Percentiles rank a stretch among this genome's conserved stretches.
Evolutionary conservation across 2,797 vertebrate species (phyloP).

Genomic region (Pseudochirops cupreus): DNA sequence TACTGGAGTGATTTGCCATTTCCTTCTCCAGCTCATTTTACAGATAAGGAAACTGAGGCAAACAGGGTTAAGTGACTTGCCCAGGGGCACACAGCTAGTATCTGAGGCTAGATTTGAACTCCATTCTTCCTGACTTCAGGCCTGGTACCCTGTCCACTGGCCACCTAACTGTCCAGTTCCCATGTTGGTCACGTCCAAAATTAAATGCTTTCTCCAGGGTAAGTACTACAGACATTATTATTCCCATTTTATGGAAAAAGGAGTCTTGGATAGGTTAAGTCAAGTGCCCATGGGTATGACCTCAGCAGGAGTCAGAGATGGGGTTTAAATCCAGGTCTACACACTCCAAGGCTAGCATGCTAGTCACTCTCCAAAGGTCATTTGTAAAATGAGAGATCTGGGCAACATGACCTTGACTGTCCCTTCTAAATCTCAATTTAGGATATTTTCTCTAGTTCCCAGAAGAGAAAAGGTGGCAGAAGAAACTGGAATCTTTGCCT

Average conservation of each 20-base stretch:
- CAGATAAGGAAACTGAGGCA: background rate
- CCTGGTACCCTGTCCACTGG: background rate
- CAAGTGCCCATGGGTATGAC: background rate
- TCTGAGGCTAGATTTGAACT: background rate
- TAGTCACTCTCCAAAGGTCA: background rate
- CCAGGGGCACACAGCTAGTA: background rate
- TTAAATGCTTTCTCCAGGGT: background rate
- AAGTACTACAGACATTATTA: background rate
- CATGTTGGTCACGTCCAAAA: background rate
- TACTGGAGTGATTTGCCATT: background rate
- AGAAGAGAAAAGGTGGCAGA: conserved; percentile 67
- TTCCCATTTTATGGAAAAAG: background rate
- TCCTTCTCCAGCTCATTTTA: background rate
- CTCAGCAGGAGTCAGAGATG: background rate
- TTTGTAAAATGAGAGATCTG: background rate
- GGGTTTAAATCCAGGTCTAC: background rate
- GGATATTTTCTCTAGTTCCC: background rate
- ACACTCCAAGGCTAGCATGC: background rate
- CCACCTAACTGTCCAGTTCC: background rate
- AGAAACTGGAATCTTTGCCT: conserved; percentile 67
- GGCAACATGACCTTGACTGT: background rate
- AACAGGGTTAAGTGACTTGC: background rate
- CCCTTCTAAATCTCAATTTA: background rate
- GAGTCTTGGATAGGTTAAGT: background rate
- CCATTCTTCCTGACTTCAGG: background rate